Evolutionary conservation across 2,888 invertebrate species (phyloP), one percentile per base, ranked within the genome.

Genomic region (Ormyrus thymus): DNA sequence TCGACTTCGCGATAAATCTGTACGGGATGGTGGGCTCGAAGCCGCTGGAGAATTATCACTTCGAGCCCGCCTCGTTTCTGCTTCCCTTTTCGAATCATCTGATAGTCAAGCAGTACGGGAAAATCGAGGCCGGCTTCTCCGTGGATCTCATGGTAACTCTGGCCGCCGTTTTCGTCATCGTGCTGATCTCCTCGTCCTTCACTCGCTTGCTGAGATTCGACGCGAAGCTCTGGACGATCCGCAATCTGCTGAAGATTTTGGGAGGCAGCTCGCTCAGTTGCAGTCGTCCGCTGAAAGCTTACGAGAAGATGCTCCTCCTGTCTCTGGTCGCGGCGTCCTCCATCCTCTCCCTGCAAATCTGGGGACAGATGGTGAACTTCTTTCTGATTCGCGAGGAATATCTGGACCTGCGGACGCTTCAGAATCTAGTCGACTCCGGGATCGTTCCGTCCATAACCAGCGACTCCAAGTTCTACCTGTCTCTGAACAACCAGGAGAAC

Each of bases 21-120:
- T 78, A 73, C 50, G 72, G 66, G 3, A 78, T 78, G 10, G 56
- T 73, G 6, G 72, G 78, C 4, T 55, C 66, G 1, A 55, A 50
- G 7, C 48, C 55, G 1, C 1, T 68, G 1, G 61, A 66, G 11
- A 46, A 66, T 11, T 50, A 61, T 7, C 45, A 45, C 46, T 72
- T 73, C 10, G 59, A 75, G 6, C 13, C 51, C 4, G 65, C 53
- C 55, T 75, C n/a, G 1, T 46, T 69, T 1, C 8, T 76, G 2
- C 48, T 55, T 15, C 75, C 66, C 4, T 66, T 59, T 10, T 9
- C 62, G 10, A 69, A 56, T 15, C 61, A 76, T 11, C 29, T 70
- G 13, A 70, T 76, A 55, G 43, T 70, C 4, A 70, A 70, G 50
- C 70, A 70, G 7, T 70, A 62, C 50, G 51, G 50, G n/a, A 13